These are phyloP conservation scores for Nanorana parkeri DNA, from an alignment of 2,113 vertebrate species.

Conservation along the genomic window DNA sequence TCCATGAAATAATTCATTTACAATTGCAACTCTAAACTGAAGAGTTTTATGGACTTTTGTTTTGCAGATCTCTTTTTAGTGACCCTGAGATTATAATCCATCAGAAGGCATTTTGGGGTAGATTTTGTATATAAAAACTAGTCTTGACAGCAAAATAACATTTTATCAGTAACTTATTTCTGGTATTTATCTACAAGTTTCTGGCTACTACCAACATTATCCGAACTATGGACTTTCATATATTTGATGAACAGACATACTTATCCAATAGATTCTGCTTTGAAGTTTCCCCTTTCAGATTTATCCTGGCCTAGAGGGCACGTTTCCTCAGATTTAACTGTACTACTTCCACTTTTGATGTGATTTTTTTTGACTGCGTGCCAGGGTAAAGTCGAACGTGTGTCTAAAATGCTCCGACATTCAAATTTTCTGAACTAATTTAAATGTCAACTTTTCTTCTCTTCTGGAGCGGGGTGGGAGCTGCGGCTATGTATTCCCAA, in stretches of 20 bases:
- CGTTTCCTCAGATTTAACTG: conserved; percentile 6
- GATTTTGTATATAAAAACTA: too few species aligned
- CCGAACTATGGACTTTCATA: neutral
- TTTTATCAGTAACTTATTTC: too few species aligned
- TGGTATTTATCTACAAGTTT: too few species aligned
- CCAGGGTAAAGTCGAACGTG: conserved; percentile 36
- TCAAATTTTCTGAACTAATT: conserved; percentile 50
- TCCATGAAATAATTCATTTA: too few species aligned
- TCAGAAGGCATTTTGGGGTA: too few species aligned
- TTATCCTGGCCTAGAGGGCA: conserved; percentile 3
- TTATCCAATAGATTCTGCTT: conserved; percentile 6
- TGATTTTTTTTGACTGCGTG: conserved; percentile 41
- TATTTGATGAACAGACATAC: conserved; percentile 3
- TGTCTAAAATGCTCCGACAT: conserved; percentile 39
- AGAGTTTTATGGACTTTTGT: too few species aligned
- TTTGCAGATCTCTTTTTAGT: too few species aligned
- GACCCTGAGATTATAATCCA: too few species aligned
- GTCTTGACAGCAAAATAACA: too few species aligned
- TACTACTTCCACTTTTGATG: conserved; percentile 30
- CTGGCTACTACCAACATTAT: conserved; percentile 17
- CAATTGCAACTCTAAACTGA: too few species aligned
- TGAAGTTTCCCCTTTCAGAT: conserved; percentile 1
- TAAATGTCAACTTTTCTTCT: conserved; percentile 48
- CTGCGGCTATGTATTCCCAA: conserved; percentile 14
- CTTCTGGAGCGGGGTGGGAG: neutral